These are phyloP conservation scores for Chiloscyllium punctatum DNA, from an alignment of 2,797 vertebrate genomes.

Conservation along the genomic window DNA sequence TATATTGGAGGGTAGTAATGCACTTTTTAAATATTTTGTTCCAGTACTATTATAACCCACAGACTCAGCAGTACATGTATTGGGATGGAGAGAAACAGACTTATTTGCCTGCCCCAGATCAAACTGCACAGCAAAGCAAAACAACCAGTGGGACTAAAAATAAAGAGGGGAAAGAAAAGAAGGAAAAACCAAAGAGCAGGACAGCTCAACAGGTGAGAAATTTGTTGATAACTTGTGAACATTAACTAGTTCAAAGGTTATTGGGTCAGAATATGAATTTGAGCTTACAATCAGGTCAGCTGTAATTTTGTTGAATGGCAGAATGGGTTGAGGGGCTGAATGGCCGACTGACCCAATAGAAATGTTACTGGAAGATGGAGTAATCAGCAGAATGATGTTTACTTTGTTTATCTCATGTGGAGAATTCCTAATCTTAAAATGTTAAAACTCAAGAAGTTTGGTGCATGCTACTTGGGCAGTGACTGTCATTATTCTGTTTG, in stretches of 20 bases:
- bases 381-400: background rate
- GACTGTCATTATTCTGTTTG: background rate
- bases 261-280: too few species aligned
- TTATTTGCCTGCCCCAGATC: conserved; percentile 64
- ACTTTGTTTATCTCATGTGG: background rate
- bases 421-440: background rate
- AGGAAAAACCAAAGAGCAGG: conserved; percentile 35
- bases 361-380: background rate
- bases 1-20: background rate
- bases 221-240: background rate
- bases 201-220: conserved; percentile 37
- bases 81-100: conserved; percentile 63
- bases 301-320: too few species aligned
- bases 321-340: too few species aligned
- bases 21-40: background rate
- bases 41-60: conserved; percentile 73
- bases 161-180: conserved; percentile 31
- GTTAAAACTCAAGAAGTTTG: background rate
- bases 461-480: background rate
- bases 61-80: conserved; percentile 70
- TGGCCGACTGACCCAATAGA: background rate
- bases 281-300: too few species aligned
- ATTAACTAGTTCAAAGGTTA: too few species aligned
- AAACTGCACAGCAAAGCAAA: conserved; percentile 44
- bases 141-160: background rate